phyloP scores from a whole-genome alignment of 1,140 invertebrate genomes.

The Diorhabda carinulata region DNA sequence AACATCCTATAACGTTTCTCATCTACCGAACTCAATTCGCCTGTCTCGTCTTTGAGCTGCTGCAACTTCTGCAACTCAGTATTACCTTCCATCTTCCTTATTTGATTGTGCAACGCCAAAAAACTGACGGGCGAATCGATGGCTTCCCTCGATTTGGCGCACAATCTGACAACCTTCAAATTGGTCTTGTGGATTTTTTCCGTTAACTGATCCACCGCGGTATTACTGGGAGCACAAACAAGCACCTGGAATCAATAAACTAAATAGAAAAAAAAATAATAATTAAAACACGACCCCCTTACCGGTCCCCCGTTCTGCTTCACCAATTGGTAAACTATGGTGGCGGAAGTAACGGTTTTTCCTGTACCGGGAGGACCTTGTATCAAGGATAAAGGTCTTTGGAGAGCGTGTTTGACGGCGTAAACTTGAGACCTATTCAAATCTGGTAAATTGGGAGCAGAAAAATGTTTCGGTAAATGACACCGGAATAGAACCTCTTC shows the following conservation, averaged over 20 bases:
- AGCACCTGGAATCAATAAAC: constrained; percentile 55
- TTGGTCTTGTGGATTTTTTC: constrained; percentile 98
- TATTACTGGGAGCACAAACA: constrained; percentile 98
- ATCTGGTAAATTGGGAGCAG: constrained; percentile 94
- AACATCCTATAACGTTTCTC: constrained; percentile 91
- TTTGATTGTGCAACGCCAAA: constrained; percentile 95
- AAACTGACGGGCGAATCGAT: constrained; percentile 98
- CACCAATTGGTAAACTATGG: constrained; percentile 97
- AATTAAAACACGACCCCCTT: background rate
- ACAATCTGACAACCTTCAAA: constrained; percentile 80
- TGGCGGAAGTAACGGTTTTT: constrained; percentile 99
- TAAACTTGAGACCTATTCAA: constrained; percentile 96
- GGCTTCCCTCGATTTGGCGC: constrained; percentile 96
- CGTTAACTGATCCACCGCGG: constrained; percentile 97
- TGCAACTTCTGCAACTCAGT: constrained; percentile 93
- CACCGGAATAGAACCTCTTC: constrained; percentile 91
- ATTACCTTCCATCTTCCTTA: constrained; percentile 87
- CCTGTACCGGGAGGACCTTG: constrained; percentile 95
- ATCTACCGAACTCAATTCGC: constrained; percentile 89
- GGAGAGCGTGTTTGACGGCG: constrained; percentile 97
- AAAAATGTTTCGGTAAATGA: constrained; percentile 92
- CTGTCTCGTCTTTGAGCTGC: constrained; percentile 95
- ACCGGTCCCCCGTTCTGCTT: constrained; percentile 89
- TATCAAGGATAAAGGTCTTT: constrained; percentile 93
- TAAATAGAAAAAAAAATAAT: background rate